phyloP scores from a whole-genome alignment of 2,797 vertebrate species.

The Amniataba percoides region DNA sequence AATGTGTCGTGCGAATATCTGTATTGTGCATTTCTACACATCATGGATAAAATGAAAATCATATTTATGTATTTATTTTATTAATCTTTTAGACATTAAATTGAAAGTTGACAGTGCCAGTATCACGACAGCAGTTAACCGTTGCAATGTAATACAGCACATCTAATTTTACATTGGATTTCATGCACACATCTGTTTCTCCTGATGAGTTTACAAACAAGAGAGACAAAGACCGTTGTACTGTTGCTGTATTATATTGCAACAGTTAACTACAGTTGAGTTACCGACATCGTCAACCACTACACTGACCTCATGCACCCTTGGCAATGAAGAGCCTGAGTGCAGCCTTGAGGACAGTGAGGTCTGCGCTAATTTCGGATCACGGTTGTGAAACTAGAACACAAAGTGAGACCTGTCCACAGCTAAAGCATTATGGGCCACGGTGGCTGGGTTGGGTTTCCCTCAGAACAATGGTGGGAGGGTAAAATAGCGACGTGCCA shows the following conservation, averaged over 20 bases:
- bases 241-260: too few species aligned
- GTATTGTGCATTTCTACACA: too few species aligned
- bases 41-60: too few species aligned
- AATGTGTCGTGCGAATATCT: not conserved
- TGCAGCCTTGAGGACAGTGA: slow-evolving; percentile 20
- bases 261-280: too few species aligned
- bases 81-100: not conserved
- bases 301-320: not conserved
- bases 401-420: slow-evolving; percentile 30
- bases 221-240: not conserved
- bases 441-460: slow-evolving; percentile 3
- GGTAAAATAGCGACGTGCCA: too few species aligned
- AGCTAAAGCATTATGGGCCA: slow-evolving; percentile 21
- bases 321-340: slow-evolving; percentile 22
- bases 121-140: too few species aligned
- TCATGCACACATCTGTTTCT: not conserved
- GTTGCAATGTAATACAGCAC: not conserved
- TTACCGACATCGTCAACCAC: too few species aligned
- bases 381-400: slow-evolving; percentile 47
- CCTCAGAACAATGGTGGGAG: not conserved
- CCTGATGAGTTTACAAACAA: not conserved
- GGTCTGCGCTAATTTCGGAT: slow-evolving; percentile 59
- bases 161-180: not conserved
- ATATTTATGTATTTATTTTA: too few species aligned
- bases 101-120: not conserved